Percentiles rank a stretch among this genome's conserved stretches.
Conservation (phyloP, 1,140 invertebrate species). For the Nilaparvata lugens region DNA sequence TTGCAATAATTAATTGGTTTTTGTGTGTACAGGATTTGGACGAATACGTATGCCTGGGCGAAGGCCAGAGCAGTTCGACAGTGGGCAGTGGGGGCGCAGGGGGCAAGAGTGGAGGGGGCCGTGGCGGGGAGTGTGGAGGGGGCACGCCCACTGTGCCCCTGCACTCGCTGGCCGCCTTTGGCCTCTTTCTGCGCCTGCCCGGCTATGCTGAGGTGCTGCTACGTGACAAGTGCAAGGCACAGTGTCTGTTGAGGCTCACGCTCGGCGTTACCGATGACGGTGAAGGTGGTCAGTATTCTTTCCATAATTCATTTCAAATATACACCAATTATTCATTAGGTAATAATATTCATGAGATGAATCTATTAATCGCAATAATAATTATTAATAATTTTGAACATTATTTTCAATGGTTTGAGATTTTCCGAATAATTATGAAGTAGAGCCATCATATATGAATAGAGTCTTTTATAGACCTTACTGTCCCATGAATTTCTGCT, state of each 20-base stretch:
- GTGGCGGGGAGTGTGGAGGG: neutral
- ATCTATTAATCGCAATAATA: too few species aligned
- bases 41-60: slow-evolving; percentile 17
- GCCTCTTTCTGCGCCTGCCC: slow-evolving; percentile 74
- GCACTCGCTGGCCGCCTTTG: slow-evolving; percentile 83
- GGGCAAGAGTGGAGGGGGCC: neutral
- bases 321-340: too few species aligned
- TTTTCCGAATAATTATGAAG: too few species aligned
- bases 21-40: slow-evolving; percentile 18
- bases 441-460: too few species aligned
- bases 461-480: too few species aligned
- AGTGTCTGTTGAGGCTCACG: slow-evolving; percentile 73
- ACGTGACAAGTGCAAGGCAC: slow-evolving; percentile 70
- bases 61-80: slow-evolving; percentile 21
- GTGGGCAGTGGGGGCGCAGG: neutral
- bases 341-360: too few species aligned
- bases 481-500: too few species aligned
- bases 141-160: slow-evolving; percentile 55
- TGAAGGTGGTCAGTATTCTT: slow-evolving; percentile 58
- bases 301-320: too few species aligned
- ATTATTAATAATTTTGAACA: too few species aligned
- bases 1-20: too few species aligned
- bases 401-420: too few species aligned
- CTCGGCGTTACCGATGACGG: slow-evolving; percentile 85
- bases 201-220: slow-evolving; percentile 82